Evolutionary conservation across 92 coral and sea anemone species (phyloP).

Genomic region (Micromussa lordhowensis): DNA sequence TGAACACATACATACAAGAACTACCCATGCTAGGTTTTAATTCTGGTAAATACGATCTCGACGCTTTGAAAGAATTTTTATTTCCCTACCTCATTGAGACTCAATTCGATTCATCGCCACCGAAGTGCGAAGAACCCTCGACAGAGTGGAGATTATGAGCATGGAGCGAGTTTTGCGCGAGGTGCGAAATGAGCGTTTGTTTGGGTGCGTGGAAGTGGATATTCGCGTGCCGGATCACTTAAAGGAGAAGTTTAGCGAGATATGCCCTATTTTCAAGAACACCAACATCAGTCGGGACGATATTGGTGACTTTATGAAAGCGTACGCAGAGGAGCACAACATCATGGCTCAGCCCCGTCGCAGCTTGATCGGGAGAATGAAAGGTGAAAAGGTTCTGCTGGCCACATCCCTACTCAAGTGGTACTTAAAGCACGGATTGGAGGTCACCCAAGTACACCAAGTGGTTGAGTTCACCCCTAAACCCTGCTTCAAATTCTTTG

Average conservation of each 20-base stretch:
- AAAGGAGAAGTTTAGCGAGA: conserved; percentile 22
- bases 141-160: not conserved
- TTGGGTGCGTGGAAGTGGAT: conserved; percentile 62
- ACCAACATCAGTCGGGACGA: conserved; percentile 37
- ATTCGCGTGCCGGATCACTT: conserved; percentile 50
- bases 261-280: conserved; percentile 52
- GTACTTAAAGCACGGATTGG: conserved; percentile 66
- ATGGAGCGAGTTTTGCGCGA: conserved; percentile 33
- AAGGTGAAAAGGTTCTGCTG: conserved; percentile 39
- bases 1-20: conserved; percentile 37
- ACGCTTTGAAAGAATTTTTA: too few relatives aligned
- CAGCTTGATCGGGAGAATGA: conserved; percentile 36
- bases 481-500: conserved; percentile 56
- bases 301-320: conserved; percentile 55
- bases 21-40: conserved; percentile 3
- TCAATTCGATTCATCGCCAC: not conserved
- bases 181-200: conserved; percentile 34
- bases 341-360: conserved; percentile 43
- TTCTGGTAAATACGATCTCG: too few relatives aligned
- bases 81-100: too few relatives aligned
- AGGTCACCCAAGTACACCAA: conserved; percentile 36
- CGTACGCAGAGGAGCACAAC: conserved; percentile 24
- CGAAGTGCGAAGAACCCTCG: conserved; percentile 39
- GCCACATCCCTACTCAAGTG: conserved; percentile 60
- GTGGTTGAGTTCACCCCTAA: conserved; percentile 55